A percentile compares a stretch with the other conserved stretches of the same genome.
These are phyloP conservation scores for Scomberomorus guttatus DNA, from an alignment of 2,797 vertebrate genomes.

Conservation along the genomic window DNA sequence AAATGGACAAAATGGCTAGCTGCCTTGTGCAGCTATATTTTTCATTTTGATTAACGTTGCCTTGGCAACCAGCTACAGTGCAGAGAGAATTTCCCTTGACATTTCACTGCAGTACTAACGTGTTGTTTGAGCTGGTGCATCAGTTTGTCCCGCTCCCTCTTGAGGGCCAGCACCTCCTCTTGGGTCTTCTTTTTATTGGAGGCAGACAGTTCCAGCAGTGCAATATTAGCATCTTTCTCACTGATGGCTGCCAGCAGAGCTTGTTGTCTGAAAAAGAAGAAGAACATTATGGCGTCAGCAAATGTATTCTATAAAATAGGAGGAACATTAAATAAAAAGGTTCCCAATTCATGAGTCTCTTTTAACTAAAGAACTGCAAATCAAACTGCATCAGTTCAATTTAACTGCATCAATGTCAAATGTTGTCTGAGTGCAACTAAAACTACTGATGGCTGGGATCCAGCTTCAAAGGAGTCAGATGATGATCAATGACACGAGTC, in stretches of 20 bases:
- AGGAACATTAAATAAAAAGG: constrained; percentile 1
- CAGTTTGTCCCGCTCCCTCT: constrained; percentile 97
- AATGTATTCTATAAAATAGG: neutral
- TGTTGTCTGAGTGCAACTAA: neutral
- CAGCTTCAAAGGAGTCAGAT: constrained; percentile 4
- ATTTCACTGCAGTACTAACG: constrained; percentile 81
- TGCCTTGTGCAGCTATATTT: constrained; percentile 35
- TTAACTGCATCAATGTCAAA: neutral
- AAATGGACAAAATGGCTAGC: constrained; percentile 27
- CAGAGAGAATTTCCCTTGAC: constrained; percentile 26
- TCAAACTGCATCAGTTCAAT: neutral
- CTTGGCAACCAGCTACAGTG: constrained; percentile 28
- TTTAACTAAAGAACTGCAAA: neutral
- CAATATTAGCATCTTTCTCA: constrained; percentile 99
- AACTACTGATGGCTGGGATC: neutral
- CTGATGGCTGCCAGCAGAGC: constrained; percentile 97
- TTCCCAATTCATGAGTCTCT: neutral
- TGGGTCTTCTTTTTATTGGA: constrained; percentile 99
- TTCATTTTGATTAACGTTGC: constrained; percentile 36
- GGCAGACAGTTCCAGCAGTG: constrained; percentile 96
- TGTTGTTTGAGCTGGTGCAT: constrained; percentile 99
- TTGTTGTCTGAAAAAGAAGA: constrained; percentile 91
- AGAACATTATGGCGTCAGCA: constrained; percentile 22
- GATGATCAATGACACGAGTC: neutral
- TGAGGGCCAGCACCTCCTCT: constrained; percentile 96